phyloP scores from a whole-genome alignment of 2,888 invertebrate genomes.

The Idaea dimidiata region DNA sequence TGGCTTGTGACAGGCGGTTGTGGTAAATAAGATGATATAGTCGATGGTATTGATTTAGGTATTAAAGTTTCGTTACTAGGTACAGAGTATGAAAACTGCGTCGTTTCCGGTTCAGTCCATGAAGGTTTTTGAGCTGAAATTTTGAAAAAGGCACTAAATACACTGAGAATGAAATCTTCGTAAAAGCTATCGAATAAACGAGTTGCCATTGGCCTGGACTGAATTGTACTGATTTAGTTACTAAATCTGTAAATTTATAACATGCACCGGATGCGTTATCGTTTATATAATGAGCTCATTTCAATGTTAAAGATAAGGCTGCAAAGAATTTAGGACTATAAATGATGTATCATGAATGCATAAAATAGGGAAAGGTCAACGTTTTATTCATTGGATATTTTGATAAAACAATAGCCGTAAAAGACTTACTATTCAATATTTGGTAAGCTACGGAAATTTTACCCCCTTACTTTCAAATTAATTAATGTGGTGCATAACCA shows the following conservation, averaged over 20 bases:
- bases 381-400: background rate
- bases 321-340: constrained; percentile 5
- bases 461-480: no score
- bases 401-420: no score
- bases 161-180: constrained; percentile 42
- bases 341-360: background rate
- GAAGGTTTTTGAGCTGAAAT: constrained; percentile 74
- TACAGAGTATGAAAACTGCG: constrained; percentile 63
- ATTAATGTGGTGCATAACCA: no score
- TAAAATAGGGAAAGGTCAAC: background rate
- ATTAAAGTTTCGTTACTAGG: constrained; percentile 59
- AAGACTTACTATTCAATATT: no score
- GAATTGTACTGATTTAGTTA: constrained; percentile 41
- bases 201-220: constrained; percentile 46
- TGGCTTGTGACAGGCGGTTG: constrained; percentile 58
- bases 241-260: constrained; percentile 27
- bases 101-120: constrained; percentile 66
- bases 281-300: constrained; percentile 30
- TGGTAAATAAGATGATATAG: constrained; percentile 55
- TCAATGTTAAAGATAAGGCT: constrained; percentile 20
- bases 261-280: constrained; percentile 64
- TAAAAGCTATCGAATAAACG: constrained; percentile 47
- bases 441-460: no score
- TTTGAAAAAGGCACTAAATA: constrained; percentile 54
- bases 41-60: constrained; percentile 58